Evolutionary conservation across 2,797 vertebrate species (phyloP), one percentile per base, ranked within the genome.

Genomic region (Notolabrus celidotus): DNA sequence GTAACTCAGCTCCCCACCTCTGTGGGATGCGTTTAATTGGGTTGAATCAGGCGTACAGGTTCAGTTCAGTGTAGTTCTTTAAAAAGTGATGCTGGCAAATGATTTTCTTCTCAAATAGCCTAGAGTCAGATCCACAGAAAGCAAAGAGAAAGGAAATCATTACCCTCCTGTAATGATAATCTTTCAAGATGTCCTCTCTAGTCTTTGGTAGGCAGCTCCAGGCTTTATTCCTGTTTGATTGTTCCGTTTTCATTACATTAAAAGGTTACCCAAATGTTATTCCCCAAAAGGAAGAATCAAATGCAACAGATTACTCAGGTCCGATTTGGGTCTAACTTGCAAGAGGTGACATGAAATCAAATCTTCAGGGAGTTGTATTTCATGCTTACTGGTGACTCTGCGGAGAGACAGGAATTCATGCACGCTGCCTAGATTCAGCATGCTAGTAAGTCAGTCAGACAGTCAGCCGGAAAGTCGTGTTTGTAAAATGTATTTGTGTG

Each of bases 261-360:
- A 90, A 83, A 83, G 80, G 82, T 89, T 88, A 79, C 60, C 68
- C 71, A 83, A 88, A 90, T 85, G 74, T 80, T 88, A 74, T 71
- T 68, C 60, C 84, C 82, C 62, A 66, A 43, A 42, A 74, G 78
- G 72, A 66, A 83, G 70, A 55, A 65, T 67, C 46, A 8, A 70
- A 66, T 77, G 54, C 73, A 61, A 46, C 75, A 66, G 63, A 85
- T 88, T 66, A 86, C 64, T 79, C 71, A 55, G 74, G 70, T 79
- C 60, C 14, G 57, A 47, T 86, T 77, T 80, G 74, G 86, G 71
- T 77, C 67, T 7, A 51, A 70, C 86, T 77, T 54, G 65, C 64
- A 51, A 68, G 77, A 65, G 63, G 57, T 74, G 85, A 82, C 77
- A 67, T 85, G 82, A 81, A 85, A 83, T 79, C 50, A 68, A 75